Conservation (phyloP, 2,888 invertebrate genomes). For the Megaustenia siamemsis region DNA sequence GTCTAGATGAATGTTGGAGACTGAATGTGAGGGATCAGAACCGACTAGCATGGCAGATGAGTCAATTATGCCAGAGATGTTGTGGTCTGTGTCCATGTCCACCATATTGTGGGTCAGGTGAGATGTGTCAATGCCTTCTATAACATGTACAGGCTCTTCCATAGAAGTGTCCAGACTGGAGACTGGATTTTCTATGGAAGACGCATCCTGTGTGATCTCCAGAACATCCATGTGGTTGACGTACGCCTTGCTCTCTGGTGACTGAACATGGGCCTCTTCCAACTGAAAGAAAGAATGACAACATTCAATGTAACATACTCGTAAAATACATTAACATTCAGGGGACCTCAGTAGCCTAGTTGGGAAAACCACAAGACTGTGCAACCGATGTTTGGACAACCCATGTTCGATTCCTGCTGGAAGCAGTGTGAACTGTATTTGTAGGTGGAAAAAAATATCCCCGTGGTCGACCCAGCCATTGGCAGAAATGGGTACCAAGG, state of each 20-base stretch:
- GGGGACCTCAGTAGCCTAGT: too few relatives aligned
- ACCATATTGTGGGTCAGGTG: slow-evolving; percentile 39
- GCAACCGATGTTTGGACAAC: too few relatives aligned
- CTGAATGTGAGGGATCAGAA: slow-evolving; percentile 30
- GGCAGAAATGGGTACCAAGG: too few relatives aligned
- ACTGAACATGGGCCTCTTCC: slow-evolving; percentile 11
- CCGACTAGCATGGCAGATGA: slow-evolving; percentile 19
- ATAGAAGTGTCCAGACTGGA: slow-evolving; percentile 19
- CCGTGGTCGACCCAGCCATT: too few relatives aligned
- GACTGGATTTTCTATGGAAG: slow-evolving; percentile 30
- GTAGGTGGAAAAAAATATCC: too few relatives aligned
- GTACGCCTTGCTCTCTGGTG: background rate
- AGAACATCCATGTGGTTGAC: background rate
- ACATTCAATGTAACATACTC: too few relatives aligned
- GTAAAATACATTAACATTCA: too few relatives aligned
- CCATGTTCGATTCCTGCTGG: too few relatives aligned
- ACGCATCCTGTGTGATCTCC: slow-evolving; percentile 13
- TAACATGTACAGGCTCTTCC: slow-evolving; percentile 37
- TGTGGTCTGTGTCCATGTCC: slow-evolving; percentile 17
- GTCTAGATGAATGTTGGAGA: slow-evolving; percentile 34
- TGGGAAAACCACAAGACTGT: too few relatives aligned
- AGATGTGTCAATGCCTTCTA: slow-evolving; percentile 32
- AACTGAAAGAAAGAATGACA: slow-evolving; percentile 28
- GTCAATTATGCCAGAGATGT: slow-evolving; percentile 42
- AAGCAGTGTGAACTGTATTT: too few relatives aligned